Evolutionary conservation across 2,888 invertebrate species (phyloP).

Genomic region (Sarcophaga rosellei): DNA sequence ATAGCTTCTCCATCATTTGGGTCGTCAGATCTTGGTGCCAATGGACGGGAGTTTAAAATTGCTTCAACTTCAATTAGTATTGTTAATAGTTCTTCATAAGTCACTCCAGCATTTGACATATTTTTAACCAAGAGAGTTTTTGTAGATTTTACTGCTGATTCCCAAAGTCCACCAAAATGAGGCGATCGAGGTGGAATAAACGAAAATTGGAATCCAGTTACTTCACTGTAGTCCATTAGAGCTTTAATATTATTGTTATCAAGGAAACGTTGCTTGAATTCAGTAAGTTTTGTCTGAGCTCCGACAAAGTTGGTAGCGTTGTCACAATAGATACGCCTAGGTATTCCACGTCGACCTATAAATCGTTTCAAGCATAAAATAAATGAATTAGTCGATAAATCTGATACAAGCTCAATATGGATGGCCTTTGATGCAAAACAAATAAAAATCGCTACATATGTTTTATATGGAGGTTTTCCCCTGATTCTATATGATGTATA

Average conservation of each 20-base stretch:
- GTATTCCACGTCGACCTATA: constrained; percentile 25
- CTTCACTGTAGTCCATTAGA: too few relatives aligned
- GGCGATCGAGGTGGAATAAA: background rate
- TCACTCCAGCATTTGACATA: too few relatives aligned
- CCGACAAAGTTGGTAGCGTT: constrained; percentile 34
- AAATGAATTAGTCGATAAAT: constrained; percentile 55
- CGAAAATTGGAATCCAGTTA: too few relatives aligned
- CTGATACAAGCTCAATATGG: constrained; percentile 62
- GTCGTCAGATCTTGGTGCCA: background rate
- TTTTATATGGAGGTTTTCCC: constrained; percentile 24
- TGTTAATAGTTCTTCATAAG: background rate
- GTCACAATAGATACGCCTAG: constrained; percentile 15
- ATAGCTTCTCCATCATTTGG: background rate
- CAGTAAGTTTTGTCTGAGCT: background rate
- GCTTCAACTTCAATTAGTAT: background rate
- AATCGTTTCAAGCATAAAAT: constrained; percentile 14
- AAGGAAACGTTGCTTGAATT: too few relatives aligned
- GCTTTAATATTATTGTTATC: too few relatives aligned
- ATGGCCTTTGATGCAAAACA: constrained; percentile 65
- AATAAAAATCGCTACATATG: constrained; percentile 25
- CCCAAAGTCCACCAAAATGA: too few relatives aligned
- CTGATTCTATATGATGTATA: constrained; percentile 11
- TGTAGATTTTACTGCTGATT: too few relatives aligned
- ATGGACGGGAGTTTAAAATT: too few relatives aligned
- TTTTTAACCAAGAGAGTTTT: too few relatives aligned